A percentile compares a stretch with the other conserved stretches of the same genome.
Conservation (phyloP, 2,113 vertebrate genomes). For the Sprattus sprattus region DNA sequence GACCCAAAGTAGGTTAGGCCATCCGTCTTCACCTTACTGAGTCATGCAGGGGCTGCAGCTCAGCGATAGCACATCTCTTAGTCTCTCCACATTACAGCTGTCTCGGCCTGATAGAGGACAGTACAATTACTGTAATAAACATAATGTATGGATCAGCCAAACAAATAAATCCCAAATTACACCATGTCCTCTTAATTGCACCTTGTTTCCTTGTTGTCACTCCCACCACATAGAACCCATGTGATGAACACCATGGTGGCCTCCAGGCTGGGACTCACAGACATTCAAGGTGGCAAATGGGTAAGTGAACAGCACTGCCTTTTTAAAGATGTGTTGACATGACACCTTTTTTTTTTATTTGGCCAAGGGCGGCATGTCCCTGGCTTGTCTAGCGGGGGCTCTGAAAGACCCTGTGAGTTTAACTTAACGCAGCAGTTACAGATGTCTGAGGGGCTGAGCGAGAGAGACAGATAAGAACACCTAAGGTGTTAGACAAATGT, state of each 20-base stretch:
- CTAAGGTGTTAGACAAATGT: not conserved
- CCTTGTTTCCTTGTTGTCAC: too few species aligned
- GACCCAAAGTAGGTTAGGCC: conserved; percentile 2
- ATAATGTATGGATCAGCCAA: conserved; percentile 40
- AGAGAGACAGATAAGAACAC: not conserved
- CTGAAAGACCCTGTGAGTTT: not conserved
- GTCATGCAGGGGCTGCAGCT: conserved; percentile 23
- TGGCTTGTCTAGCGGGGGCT: not conserved
- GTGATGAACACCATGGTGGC: not conserved
- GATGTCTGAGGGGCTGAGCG: not conserved
- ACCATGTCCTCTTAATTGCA: conserved; percentile 8
- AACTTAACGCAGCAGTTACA: not conserved
- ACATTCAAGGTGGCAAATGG: not conserved
- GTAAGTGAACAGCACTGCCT: not conserved
- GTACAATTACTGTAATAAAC: conserved; percentile 42
- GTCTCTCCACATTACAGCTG: conserved; percentile 36
- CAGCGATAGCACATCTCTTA: conserved; percentile 28
- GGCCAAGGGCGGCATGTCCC: not conserved
- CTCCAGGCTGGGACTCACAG: not conserved
- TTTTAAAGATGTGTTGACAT: not conserved
- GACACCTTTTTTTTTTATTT: not conserved
- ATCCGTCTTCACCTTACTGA: conserved; percentile 38
- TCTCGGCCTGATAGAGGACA: conserved; percentile 38
- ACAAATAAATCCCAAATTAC: conserved; percentile 37
- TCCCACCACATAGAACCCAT: too few species aligned